Base-by-base conservation (phyloP, 2,888 invertebrate species). In the Patella depressa region DNA sequence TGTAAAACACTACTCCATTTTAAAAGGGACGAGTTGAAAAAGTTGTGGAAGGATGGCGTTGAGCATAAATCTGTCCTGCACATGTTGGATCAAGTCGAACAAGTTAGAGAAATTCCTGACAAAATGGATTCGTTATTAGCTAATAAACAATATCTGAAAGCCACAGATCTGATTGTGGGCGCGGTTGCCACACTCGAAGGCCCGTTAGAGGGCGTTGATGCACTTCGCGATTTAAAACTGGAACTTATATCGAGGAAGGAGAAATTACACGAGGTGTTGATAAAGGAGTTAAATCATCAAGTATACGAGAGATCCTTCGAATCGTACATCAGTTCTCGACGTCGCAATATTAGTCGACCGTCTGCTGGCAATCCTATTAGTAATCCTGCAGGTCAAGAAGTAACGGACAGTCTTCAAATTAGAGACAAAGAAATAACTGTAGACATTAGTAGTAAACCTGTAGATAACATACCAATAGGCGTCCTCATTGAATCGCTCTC, bases 31-130 rank as follows among this genome's bases (percentile, higher is more conserved):
- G 99, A 99, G 90, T 93, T 99, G 79, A 95, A 96, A 87, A 95
- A 97, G 83, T 93, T 99, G 77, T 99, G 98, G 98, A 93, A 96
- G 9, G 98, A 98, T 91, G 97, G 97, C 0, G 94, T 98, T n/a
- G 97, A 99, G 88, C 98, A 98, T 89, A 97, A 97, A 89, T 95
- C 97, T 89, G 96, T 97, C 78, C 92, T 98, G 70, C 94, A 96
- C 84, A 94, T 98, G 92, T 92, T 98, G 71, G 96, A 97, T 86
- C 96, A 98, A 92, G 97, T 98, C 96, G 95, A 96, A 89, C 94
- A 95, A 88, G 92, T 96, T 84, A 94, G 95, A 83, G 94, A 95
- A 90, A 95, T 96, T 78, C 95, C 95, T 72, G 94, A 94, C 79
- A 93, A 94, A 86, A 93, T 96, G 79, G 94, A 94, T 74, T 93